A percentile compares a stretch with the other conserved stretches of the same genome.
These are phyloP conservation scores for Cataglyphis livida DNA, from an alignment of 2,888 invertebrate species.

Conservation along the genomic window DNA sequence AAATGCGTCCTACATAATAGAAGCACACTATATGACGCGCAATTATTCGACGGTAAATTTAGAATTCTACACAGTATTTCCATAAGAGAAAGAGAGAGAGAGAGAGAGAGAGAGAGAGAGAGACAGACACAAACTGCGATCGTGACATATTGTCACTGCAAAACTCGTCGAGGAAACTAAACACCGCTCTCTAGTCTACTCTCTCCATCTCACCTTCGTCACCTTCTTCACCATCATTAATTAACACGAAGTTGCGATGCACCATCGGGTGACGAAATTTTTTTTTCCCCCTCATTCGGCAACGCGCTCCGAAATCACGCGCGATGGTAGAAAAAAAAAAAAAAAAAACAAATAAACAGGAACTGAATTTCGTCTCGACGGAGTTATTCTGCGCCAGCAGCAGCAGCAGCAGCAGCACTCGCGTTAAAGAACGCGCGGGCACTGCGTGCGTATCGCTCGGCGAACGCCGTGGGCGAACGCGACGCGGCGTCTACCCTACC, in stretches of 20 bases:
- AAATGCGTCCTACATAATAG: not conserved
- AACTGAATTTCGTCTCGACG: not conserved
- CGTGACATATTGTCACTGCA: conserved; percentile 11
- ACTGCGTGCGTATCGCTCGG: conserved; percentile 38
- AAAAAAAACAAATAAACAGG: not conserved
- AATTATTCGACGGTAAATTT: not conserved
- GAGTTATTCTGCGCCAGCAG: conserved; percentile 25
- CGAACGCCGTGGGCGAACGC: conserved; percentile 42
- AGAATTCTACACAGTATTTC: not conserved
- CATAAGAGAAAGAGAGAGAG: not conserved
- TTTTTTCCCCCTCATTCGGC: not conserved
- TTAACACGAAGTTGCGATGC: not conserved
- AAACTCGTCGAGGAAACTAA: conserved; percentile 11
- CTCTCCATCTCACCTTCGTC: not conserved
- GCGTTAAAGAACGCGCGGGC: conserved; percentile 49
- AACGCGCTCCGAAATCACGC: not conserved
- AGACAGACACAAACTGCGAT: not conserved
- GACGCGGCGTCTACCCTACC: conserved; percentile 60
- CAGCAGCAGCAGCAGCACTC: conserved; percentile 20
- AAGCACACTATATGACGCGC: not conserved
- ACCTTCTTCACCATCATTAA: not conserved
- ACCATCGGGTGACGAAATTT: not conserved
- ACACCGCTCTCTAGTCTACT: not conserved
- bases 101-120: not conserved
- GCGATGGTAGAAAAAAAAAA: not conserved